Evolutionary conservation across 2,113 vertebrate species (phyloP), one percentile per base, ranked within the genome.

Genomic region (Agelaius phoeniceus): DNA sequence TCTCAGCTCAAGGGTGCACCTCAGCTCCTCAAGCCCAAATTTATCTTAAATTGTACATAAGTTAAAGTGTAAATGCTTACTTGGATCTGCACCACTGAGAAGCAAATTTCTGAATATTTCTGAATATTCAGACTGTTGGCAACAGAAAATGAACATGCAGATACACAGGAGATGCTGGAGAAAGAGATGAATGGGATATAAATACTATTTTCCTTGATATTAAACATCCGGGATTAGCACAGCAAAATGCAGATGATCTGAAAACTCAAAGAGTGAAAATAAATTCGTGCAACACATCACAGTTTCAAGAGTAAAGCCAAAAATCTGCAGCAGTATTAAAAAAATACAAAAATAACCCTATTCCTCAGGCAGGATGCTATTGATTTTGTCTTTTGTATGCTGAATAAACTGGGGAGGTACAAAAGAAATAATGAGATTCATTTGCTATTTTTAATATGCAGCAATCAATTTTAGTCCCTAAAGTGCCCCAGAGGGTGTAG

Each of bases 401-500:
- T 94, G 94, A 95, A 94, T 93, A 90, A 94, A 82, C 80, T 65
- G 28, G 67, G 62, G 87, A 97, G 72, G 90, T 84, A 87, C 83
- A 96, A 96, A 94, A 84, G 94, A 97, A 97, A 96, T 92, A 84
- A 97, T 96, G 93, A 97, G 81, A 96, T 97, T 97, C 85, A 93
- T 93, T 97, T 97, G 67, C 94, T 97, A 90, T 96, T 97, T 97
- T 97, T 81, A 85, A 94, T 95, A 96, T 81, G 91, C 69, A 94
- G 76, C 96, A 96, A 93, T 74, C 74, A 96, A 90, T 93, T 96
- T 95, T 84, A 66, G 73, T 90, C 92, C 93, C 94, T 95, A 65
- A 97, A 97, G 78, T 90, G 81, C 35, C 87, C 76, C 77, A 94
- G 54, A 8, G 89, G 89, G 95, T 94, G 65, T 89, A 80, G 79